phyloP scores from a whole-genome alignment of 2,888 invertebrate genomes.

The Ochropleura plecta region DNA sequence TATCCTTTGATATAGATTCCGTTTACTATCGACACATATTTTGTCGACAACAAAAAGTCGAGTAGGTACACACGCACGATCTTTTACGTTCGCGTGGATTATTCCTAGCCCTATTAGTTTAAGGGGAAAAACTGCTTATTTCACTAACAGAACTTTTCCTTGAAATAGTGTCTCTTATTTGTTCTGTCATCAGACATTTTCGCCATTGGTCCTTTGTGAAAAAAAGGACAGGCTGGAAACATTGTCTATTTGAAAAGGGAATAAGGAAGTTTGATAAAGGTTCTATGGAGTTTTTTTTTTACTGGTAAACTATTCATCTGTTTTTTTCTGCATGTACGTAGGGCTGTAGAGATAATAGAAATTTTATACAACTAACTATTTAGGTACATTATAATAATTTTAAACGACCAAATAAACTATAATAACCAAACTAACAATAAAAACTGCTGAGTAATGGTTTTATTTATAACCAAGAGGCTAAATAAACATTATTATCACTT shows the following conservation, averaged over 20 bases:
- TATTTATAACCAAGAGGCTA: neutral
- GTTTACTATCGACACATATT: constrained; percentile 23
- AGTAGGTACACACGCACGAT: constrained; percentile 10
- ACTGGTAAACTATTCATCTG: neutral
- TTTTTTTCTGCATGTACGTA: too few species aligned
- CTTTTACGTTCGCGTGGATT: constrained; percentile 6
- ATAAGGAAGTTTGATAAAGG: neutral
- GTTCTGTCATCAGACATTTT: constrained; percentile 33
- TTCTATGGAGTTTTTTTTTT: neutral
- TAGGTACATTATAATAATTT: too few species aligned
- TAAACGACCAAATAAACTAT: too few species aligned
- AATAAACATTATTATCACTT: neutral
- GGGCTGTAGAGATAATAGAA: too few species aligned
- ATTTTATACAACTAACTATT: too few species aligned
- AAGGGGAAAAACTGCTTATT: constrained; percentile 53
- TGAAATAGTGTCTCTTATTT: constrained; percentile 29
- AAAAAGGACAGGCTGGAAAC: constrained; percentile 8
- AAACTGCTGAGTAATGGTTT: too few species aligned
- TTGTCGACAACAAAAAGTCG: constrained; percentile 26
- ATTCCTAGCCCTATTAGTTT: constrained; percentile 51
- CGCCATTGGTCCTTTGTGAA: constrained; percentile 6
- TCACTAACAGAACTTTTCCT: constrained; percentile 27
- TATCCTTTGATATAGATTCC: constrained; percentile 27
- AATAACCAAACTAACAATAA: too few species aligned
- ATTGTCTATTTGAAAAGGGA: constrained; percentile 2